Percentiles rank a stretch among this genome's conserved stretches.
Evolutionary conservation across 2,113 vertebrate genomes (phyloP).

Genomic region (Clarias magur): DNA sequence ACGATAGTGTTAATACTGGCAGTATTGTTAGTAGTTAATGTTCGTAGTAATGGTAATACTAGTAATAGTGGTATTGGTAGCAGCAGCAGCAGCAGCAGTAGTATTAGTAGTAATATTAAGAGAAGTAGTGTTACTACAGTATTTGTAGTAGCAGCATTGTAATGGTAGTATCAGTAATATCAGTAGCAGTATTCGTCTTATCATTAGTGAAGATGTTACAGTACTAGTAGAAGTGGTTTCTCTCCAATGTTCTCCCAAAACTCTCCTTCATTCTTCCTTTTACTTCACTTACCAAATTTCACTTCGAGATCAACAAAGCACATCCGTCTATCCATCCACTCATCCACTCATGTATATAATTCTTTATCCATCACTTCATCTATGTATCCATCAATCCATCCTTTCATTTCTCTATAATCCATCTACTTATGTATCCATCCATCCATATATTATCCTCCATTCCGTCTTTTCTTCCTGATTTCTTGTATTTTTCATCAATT

Average conservation of each 20-base stretch:
- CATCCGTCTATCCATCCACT: not conserved
- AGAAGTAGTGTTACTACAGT: not conserved
- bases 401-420: not conserved
- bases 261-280: too few species aligned
- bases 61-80: not conserved
- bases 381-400: not conserved
- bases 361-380: not conserved
- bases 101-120: not conserved
- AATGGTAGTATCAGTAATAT: not conserved
- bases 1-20: not conserved
- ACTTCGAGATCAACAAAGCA: too few species aligned
- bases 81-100: too few species aligned
- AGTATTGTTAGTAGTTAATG: not conserved
- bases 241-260: too few species aligned
- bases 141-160: not conserved
- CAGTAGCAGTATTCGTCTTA: not conserved
- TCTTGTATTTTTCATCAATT: too few species aligned
- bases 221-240: not conserved
- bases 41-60: not conserved
- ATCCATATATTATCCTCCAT: too few species aligned
- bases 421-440: too few species aligned
- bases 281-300: too few species aligned
- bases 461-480: too few species aligned
- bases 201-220: not conserved
- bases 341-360: not conserved